Evolutionary conservation across 2,888 invertebrate species (phyloP).

Genomic region (Epistrophe grossulariae): DNA sequence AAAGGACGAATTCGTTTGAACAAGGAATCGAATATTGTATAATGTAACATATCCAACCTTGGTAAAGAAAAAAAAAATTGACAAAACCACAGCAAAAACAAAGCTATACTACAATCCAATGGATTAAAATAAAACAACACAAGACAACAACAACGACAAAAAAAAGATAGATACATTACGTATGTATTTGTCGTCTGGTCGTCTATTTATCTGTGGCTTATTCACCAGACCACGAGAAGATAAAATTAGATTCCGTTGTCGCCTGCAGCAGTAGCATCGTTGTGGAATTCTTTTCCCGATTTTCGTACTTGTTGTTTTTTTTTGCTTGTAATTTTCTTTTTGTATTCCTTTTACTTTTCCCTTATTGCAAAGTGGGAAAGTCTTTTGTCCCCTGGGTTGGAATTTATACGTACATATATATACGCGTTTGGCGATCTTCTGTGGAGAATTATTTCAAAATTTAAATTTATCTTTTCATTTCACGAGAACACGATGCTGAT

Average conservation of each 20-base stretch:
- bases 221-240: constrained; percentile 49
- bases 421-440: background rate
- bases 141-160: background rate
- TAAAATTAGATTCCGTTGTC: constrained; percentile 56
- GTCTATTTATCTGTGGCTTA: constrained; percentile 47
- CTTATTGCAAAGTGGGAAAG: constrained; percentile 1
- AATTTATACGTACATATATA: constrained; percentile 34
- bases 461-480: constrained; percentile 45
- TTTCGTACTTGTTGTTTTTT: constrained; percentile 9
- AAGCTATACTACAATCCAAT: constrained; percentile 23
- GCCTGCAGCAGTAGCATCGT: constrained; percentile 39
- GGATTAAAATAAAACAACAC: constrained; percentile 5
- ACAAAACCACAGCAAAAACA: constrained; percentile 32
- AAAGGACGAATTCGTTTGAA: constrained; percentile 19
- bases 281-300: constrained; percentile 38
- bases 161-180: constrained; percentile 2
- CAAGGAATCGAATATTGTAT: constrained; percentile 15
- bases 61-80: background rate
- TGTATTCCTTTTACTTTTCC: background rate
- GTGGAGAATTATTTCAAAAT: constrained; percentile 38
- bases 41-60: background rate
- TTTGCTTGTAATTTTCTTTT: background rate
- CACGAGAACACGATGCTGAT: background rate
- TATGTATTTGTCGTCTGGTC: constrained; percentile 38
- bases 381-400: constrained; percentile 15